Evolutionary conservation across 1,140 invertebrate genomes (phyloP), one percentile per base, ranked within the genome.

Genomic region (Microplitis mediator): DNA sequence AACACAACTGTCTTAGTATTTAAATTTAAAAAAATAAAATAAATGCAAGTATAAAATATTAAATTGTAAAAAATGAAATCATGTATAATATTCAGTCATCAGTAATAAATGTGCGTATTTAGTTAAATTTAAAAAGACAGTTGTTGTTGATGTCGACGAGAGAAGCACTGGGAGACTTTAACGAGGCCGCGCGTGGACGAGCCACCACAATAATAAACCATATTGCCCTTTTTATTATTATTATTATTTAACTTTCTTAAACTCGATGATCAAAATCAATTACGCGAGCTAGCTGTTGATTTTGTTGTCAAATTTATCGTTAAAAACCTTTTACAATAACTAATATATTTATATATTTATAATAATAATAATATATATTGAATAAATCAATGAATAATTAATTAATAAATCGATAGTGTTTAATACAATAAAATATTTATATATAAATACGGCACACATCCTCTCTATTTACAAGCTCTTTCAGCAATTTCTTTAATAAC

Each of bases 391-490:
- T 60, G 16, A 68, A 68, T 69, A 52, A 60, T 66, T 62, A 52
- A 31, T 63, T 4, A 51, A 67, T 77, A 74, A 74, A 74, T 36
- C 62, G 73, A 74, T 73, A 71, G 75, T 78, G 73, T 74, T 71
- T 62, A 74, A 68, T 73, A 64, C 52, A 69, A 76, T 68, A 64
- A 52, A 69, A 76, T 68, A 78, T 76, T 79, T 79, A 76, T 81
- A 76, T 82, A 85, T 84, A 84, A 82, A 85, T 85, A 84, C 78
- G 81, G 75, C 82, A 84, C 75, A 64, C 82, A 84, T 77, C 79
- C 80, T 58, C 4, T 75, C 76, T 85, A 86, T 85, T 74, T 86
- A 85, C 80, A 84, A 77, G 58, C 74, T 76, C 67, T 72, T 79
- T 66, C 69, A 6, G 1, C 9, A 35, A 6, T 65, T 51, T 52